Conservation (phyloP, 1,140 invertebrate genomes). For the Atta texana region DNA sequence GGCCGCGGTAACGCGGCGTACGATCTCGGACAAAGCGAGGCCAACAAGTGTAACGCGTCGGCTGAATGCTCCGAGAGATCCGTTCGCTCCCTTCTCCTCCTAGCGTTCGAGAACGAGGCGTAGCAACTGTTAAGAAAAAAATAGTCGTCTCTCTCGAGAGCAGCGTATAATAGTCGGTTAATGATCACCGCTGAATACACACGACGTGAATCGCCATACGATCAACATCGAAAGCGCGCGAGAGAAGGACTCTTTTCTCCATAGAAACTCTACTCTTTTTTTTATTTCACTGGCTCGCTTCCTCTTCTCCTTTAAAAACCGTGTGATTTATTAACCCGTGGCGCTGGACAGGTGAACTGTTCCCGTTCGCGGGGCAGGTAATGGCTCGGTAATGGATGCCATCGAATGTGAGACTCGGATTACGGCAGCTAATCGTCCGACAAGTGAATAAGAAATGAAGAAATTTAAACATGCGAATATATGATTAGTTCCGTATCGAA, state of each 20-base stretch:
- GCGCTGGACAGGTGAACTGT: constrained; percentile 74
- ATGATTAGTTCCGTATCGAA: constrained; percentile 33
- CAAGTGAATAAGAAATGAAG: constrained; percentile 55
- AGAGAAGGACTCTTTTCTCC: constrained; percentile 41
- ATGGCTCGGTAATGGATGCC: constrained; percentile 66
- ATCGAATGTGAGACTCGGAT: constrained; percentile 52
- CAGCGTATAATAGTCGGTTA: constrained; percentile 74
- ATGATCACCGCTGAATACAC: constrained; percentile 75
- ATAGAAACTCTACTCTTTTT: constrained; percentile 7
- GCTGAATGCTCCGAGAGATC: constrained; percentile 66
- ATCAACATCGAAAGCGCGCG: constrained; percentile 61
- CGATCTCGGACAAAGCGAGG: constrained; percentile 70
- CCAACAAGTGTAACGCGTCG: constrained; percentile 74
- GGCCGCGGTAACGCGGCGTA: constrained; percentile 55
- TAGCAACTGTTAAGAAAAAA: constrained; percentile 65
- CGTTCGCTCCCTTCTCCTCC: constrained; percentile 27
- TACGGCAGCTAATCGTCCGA: constrained; percentile 69
- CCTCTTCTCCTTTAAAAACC: constrained; percentile 66
- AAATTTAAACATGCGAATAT: constrained; percentile 58
- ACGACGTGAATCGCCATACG: constrained; percentile 70
- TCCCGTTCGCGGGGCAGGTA: constrained; percentile 50
- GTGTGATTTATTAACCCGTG: constrained; percentile 73
- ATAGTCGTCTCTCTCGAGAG: constrained; percentile 65
- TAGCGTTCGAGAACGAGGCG: constrained; percentile 17
- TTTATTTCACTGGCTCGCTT: constrained; percentile 56